Base-by-base conservation (phyloP, 2,113 vertebrate species). In the Narcine bancroftii region DNA sequence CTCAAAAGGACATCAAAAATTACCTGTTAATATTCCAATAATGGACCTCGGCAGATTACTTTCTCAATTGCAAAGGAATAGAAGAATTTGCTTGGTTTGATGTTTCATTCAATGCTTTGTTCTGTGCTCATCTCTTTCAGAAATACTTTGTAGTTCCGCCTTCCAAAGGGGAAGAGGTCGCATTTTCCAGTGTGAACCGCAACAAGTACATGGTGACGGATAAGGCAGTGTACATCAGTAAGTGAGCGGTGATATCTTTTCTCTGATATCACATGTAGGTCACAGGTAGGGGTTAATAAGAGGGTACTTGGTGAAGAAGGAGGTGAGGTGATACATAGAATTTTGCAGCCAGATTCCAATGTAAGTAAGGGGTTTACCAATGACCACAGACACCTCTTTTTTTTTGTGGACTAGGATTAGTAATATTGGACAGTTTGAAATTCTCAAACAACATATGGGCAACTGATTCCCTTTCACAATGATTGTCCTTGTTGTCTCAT, bases 141-240 rank as follows among this genome's bases (percentile, higher is more conserved):
- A 99, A 97, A 95, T 98, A 98, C 95, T 99, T 99, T 94, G 47
- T 72, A 26, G 42, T 89, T 39, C 92, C 92, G 39, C 97, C 95
- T 93, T 94, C 96, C 63, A 97, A 97, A 93, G 96, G 96, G 93
- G 96, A 96, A 93, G 96, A 95, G 85, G 94, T 95, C 92, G 96
- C 95, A 33, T 92, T 97, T 92, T 96, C 96, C 63, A 97, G 96
- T 73, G 92, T 99, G 93, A 99, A 98, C 93, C 97, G 97, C 93
- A 99, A 99, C 95, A 98, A 97, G 94, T 99, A 98, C 13, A 97
- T 99, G 96, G 98, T 99, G 94, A 99, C 98, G 2, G 98, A 99
- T 29, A 96, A 94, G 93, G 97, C 97, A 0, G 95, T 97, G 26
- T 99, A 99, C 89, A 96, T 99, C 83, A 98, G 98, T 99, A 95